Conservation (phyloP, 1,140 invertebrate species). For the Drosophila athabasca region DNA sequence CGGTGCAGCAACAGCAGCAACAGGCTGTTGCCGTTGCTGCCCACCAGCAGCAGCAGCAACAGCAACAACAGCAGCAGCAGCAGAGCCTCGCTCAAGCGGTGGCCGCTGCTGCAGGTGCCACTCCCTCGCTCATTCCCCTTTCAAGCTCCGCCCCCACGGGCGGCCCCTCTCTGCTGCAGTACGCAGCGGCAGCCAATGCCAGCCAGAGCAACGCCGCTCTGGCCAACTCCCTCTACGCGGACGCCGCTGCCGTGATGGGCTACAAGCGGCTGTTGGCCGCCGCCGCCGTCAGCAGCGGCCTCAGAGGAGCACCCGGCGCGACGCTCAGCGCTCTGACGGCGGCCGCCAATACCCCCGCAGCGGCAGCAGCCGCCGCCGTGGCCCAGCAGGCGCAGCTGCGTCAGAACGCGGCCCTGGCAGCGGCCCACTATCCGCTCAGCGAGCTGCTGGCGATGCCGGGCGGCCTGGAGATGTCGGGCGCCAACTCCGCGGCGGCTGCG, state of each 20-base stretch:
- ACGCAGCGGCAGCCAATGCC: slow-evolving; percentile 70
- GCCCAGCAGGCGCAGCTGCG: slow-evolving; percentile 68
- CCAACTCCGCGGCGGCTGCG: slow-evolving; percentile 69
- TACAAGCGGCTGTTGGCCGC: slow-evolving; percentile 81
- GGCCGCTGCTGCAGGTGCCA: slow-evolving; percentile 83
- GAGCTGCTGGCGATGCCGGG: slow-evolving; percentile 88
- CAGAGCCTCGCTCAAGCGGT: slow-evolving; percentile 62
- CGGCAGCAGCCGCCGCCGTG: slow-evolving; percentile 63
- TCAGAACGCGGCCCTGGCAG: slow-evolving; percentile 84
- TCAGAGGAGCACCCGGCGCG: slow-evolving; percentile 54
- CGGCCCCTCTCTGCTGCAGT: slow-evolving; percentile 71
- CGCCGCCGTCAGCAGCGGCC: slow-evolving; percentile 68
- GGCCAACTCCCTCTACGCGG: slow-evolving; percentile 73
- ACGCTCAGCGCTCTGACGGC: slow-evolving; percentile 66
- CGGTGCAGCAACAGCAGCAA: slow-evolving; percentile 63
- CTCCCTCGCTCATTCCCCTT: slow-evolving; percentile 56
- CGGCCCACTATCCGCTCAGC: slow-evolving; percentile 86
- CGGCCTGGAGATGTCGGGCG: slow-evolving; percentile 85
- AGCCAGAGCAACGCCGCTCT: slow-evolving; percentile 65
- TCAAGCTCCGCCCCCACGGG: slow-evolving; percentile 39
- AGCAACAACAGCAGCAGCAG: slow-evolving; percentile 83
- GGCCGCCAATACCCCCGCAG: slow-evolving; percentile 66
- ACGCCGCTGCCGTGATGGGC: slow-evolving; percentile 77
- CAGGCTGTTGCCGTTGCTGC: slow-evolving; percentile 53
- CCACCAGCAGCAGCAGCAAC: slow-evolving; percentile 78